Percentiles rank a stretch among this genome's conserved stretches.
Conservation (phyloP, 37 sponge, comb jelly and placozoan genomes). For the Spongia lamella region DNA sequence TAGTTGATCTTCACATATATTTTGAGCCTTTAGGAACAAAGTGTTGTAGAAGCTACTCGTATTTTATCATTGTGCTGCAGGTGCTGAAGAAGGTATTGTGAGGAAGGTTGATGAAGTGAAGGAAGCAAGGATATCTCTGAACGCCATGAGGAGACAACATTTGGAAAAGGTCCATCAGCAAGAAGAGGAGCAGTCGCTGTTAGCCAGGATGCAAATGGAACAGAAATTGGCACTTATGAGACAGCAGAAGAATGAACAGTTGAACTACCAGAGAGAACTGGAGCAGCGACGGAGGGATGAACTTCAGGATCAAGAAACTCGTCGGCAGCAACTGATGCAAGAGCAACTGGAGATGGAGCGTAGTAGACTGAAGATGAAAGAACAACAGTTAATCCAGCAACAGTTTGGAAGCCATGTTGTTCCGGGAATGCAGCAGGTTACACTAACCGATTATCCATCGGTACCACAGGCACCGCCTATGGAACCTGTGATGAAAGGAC, state of each 20-base stretch:
- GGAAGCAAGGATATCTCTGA: conserved; percentile 80
- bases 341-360: conserved; percentile 68
- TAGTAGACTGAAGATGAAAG: conserved; percentile 62
- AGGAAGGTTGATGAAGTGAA: conserved; percentile 79
- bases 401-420: conserved; percentile 21
- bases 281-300: conserved; percentile 6
- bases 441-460: too few species aligned
- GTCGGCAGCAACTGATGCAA: conserved; percentile 57
- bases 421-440: too few species aligned
- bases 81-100: conserved; percentile 52
- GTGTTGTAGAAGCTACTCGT: too few species aligned
- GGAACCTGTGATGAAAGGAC: too few species aligned
- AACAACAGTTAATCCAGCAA: conserved; percentile 61
- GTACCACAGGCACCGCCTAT: too few species aligned
- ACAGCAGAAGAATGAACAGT: conserved; percentile 91
- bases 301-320: conserved; percentile 22
- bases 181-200: conserved; percentile 76
- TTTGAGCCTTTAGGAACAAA: too few species aligned
- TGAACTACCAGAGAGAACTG: conserved; percentile 69
- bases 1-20: too few species aligned
- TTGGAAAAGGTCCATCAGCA: conserved; percentile 85
- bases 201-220: conserved; percentile 94
- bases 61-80: too few species aligned
- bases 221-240: conserved; percentile 92
- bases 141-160: conserved; percentile 77